phyloP scores from a whole-genome alignment of 2,888 invertebrate species.

The Drosophila mimetica region DNA sequence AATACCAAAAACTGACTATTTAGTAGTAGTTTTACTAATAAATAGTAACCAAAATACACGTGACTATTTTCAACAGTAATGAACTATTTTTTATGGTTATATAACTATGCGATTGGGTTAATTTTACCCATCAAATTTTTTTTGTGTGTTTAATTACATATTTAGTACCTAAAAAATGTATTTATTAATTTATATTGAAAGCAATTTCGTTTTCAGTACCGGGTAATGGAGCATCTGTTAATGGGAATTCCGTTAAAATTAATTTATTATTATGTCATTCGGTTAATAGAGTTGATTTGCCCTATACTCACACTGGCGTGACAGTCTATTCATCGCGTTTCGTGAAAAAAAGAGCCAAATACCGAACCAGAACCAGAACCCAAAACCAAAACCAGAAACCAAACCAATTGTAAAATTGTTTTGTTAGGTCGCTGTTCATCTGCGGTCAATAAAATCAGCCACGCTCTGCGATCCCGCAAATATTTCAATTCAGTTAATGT shows the following conservation, averaged over 20 bases:
- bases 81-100: too few relatives aligned
- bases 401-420: constrained; percentile 74
- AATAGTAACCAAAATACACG: too few relatives aligned
- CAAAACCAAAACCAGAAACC: constrained; percentile 31
- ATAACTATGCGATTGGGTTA: too few relatives aligned
- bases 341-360: constrained; percentile 20
- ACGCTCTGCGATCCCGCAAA: constrained; percentile 62
- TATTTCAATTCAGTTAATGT: constrained; percentile 31
- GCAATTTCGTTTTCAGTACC: background rate
- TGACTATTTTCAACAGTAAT: too few relatives aligned
- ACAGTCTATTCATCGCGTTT: constrained; percentile 50
- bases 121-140: too few relatives aligned
- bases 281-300: constrained; percentile 34
- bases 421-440: constrained; percentile 48
- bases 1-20: too few relatives aligned
- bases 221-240: background rate
- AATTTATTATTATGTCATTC: constrained; percentile 44
- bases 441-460: constrained; percentile 72
- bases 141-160: too few relatives aligned
- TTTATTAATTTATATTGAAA: background rate
- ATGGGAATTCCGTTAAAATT: constrained; percentile 14
- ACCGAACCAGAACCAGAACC: constrained; percentile 11
- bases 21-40: too few relatives aligned
- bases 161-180: too few relatives aligned
- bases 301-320: constrained; percentile 57